Conservation (phyloP, 2,888 invertebrate species). For the Amphipyra berbera region DNA sequence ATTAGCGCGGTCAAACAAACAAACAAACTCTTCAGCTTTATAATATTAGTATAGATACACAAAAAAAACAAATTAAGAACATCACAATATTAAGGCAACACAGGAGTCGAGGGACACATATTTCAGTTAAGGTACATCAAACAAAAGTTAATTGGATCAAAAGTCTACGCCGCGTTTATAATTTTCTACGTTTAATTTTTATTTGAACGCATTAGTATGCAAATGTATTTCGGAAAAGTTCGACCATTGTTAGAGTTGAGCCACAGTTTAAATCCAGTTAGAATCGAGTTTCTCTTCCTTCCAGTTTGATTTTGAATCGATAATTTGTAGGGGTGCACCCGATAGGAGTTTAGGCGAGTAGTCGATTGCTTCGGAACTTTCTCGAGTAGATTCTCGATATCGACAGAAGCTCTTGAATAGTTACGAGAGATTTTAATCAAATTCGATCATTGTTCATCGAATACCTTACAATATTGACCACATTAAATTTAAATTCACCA, state of each 20-base stretch:
- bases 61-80: no score
- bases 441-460: slow-evolving; percentile 2
- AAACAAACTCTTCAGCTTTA: no score
- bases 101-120: not conserved
- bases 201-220: slow-evolving; percentile 56
- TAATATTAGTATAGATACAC: no score
- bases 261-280: slow-evolving; percentile 41
- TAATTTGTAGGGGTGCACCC: slow-evolving; percentile 32
- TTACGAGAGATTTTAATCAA: slow-evolving; percentile 14
- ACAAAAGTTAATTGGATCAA: slow-evolving; percentile 38
- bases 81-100: not conserved
- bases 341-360: slow-evolving; percentile 15
- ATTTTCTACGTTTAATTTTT: slow-evolving; percentile 41
- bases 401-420: slow-evolving; percentile 11
- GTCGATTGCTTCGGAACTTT: slow-evolving; percentile 38
- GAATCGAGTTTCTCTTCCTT: slow-evolving; percentile 29
- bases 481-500: no score
- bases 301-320: slow-evolving; percentile 40
- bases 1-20: no score
- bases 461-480: not conserved
- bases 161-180: slow-evolving; percentile 41
- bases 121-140: slow-evolving; percentile 8
- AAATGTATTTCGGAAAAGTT: slow-evolving; percentile 56
- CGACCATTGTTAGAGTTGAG: slow-evolving; percentile 35
- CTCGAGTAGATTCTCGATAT: slow-evolving; percentile 33